phyloP scores from a whole-genome alignment of 1,140 invertebrate species.

The Drosophila kanapiae region DNA sequence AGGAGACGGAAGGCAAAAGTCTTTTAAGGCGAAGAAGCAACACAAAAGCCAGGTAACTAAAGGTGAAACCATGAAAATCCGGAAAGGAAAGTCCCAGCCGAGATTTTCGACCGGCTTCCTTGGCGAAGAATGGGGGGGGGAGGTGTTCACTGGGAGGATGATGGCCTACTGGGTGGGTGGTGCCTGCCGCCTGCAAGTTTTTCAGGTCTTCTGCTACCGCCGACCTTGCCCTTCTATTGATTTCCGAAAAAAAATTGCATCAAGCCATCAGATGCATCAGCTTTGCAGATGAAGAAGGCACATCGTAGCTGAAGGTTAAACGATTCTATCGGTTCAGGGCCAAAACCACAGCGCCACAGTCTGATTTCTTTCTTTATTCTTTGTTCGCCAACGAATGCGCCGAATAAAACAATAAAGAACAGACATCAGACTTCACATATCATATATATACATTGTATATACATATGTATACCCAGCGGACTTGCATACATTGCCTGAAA shows the following conservation, averaged over 20 bases:
- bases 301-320: slow-evolving; percentile 75
- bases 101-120: slow-evolving; percentile 16
- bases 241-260: slow-evolving; percentile 65
- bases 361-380: slow-evolving; percentile 56
- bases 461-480: slow-evolving; percentile 14
- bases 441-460: slow-evolving; percentile 13
- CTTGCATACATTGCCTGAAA: slow-evolving; percentile 60
- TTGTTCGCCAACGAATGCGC: slow-evolving; percentile 32
- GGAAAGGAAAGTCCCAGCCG: slow-evolving; percentile 5
- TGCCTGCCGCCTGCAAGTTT: neutral
- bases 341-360: slow-evolving; percentile 29
- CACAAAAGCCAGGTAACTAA: slow-evolving; percentile 48
- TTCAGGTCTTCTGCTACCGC: slow-evolving; percentile 24
- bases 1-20: slow-evolving; percentile 31
- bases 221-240: slow-evolving; percentile 76
- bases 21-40: slow-evolving; percentile 40
- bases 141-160: neutral
- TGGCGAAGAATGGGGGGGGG: neutral
- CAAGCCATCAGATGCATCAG: slow-evolving; percentile 25
- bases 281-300: slow-evolving; percentile 51
- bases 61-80: slow-evolving; percentile 19
- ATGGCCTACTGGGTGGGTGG: neutral
- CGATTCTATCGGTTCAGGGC: slow-evolving; percentile 64
- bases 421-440: slow-evolving; percentile 23
- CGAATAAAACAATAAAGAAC: slow-evolving; percentile 49